Base-by-base conservation (phyloP, 2,113 vertebrate species). In the Oenanthe oenanthe region DNA sequence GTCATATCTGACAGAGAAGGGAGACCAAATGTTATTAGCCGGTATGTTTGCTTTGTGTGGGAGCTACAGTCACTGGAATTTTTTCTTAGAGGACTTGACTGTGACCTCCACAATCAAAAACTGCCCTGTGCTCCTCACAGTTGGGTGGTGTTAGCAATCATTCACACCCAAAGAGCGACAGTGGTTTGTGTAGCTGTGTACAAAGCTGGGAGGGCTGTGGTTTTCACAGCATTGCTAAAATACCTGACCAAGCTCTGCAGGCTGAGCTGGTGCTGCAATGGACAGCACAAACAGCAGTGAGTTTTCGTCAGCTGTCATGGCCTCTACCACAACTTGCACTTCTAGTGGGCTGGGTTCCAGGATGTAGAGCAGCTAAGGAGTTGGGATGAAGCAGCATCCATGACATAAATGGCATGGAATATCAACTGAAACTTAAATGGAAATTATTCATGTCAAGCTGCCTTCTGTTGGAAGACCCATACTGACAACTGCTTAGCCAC, bases 61-160 rank as follows among this genome's bases (percentile, higher is more conserved):
- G 47, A 82, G 62, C 73, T 93, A 28, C 71, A 45, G 26, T 85
- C 26, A 54, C 13, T 66, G 63, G 75, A 53, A 24, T 82, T 88
- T 72, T 67, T 92, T 76, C 40, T 68, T 88, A 76, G 58, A 87
- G 63, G 70, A 79, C 58, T 95, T 92, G 89, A 45, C 80, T 74
- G 56, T 73, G 70, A 89, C 78, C 71, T 94, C 74, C 13, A 57
- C 51, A 70, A 47, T 62, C 19, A 88, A 65, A 80, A 85, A 21
- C 34, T 92, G 85, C 60, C 62, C 75, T 88, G 60, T 85, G 36
- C 34, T 78, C 26, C 92, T 93, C 56, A 61, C 74, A 58, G 67
- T 18, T 73, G n/a, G 63, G 67, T 94, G 63, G 34, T 4, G 3
- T 82, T 47, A n/a, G 47, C 72, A 54, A 6, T 76, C 32, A 28